Evolutionary conservation across 2,888 invertebrate genomes (phyloP).

Genomic region (Sphinx pinastri): DNA sequence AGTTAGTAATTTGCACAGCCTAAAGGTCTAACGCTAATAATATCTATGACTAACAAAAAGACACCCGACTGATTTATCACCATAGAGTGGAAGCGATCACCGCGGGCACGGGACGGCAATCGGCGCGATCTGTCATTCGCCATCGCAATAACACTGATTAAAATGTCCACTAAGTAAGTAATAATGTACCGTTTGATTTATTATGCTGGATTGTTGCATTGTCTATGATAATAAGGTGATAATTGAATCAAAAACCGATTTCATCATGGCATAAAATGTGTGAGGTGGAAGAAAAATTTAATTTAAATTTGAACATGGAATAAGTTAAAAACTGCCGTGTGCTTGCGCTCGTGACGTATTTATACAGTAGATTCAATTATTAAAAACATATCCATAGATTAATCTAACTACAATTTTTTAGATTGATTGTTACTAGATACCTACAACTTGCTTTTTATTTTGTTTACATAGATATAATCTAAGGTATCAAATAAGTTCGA

Average conservation of each 20-base stretch:
- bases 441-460: too few species aligned
- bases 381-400: too few species aligned
- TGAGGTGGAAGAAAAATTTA: not conserved
- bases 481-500: not conserved
- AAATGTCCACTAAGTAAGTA: constrained; percentile 70
- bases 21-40: not conserved
- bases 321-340: not conserved
- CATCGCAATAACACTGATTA: constrained; percentile 63
- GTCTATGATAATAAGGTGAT: constrained; percentile 24
- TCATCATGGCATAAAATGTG: not conserved
- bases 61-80: constrained; percentile 26
- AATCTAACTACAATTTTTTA: too few species aligned
- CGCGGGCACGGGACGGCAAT: constrained; percentile 44
- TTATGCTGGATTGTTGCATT: constrained; percentile 53
- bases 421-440: too few species aligned
- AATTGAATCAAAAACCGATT: constrained; percentile 17
- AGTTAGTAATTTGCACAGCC: not conserved
- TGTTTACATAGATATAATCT: not conserved
- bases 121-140: constrained; percentile 65
- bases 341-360: not conserved
- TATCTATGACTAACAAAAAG: constrained; percentile 37
- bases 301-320: not conserved
- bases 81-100: constrained; percentile 46
- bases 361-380: not conserved
- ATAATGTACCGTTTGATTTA: constrained; percentile 70